Base-by-base conservation (phyloP, 92 coral and sea anemone species). In the Zoanthus sociatus region DNA sequence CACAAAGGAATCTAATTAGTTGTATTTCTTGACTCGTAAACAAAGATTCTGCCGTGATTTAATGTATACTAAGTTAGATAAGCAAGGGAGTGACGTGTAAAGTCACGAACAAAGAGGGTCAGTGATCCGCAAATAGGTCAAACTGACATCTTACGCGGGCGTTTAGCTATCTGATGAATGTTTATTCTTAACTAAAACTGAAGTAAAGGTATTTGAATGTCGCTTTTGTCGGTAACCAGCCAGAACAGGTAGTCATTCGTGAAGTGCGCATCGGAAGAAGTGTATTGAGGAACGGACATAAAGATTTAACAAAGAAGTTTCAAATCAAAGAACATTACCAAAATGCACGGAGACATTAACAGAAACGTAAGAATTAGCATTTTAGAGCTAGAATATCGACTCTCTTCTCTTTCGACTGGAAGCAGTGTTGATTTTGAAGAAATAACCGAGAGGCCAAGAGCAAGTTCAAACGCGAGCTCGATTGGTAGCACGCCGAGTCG, bases 81-180 rank as follows among this genome's bases (percentile, higher is more conserved):
- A 13, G 17, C 4, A 37, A 12, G 83, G 85, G 85, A 56, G 75
- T 81, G 85, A 81, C 85, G 15, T 10, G 21, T 20, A 45, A 16
- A 53, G 75, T 81, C 85, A 81, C 85, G 85, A 81, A 81, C 72
- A 68, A 14, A 26, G 18, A 33, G 3, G 7, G 5, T 17, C 20
- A 8, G 30, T 33, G 33, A 60, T 68, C 55, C 75, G 63, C 66
- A 20, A 81, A 81, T 81, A 60, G 75, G 74, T 46, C 9, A 81
- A 69, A 69, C 74, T 26, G 5, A 14, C 46, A 30, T 26, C 74
- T 30, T 48, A 46, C 37, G 85, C 85, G 85, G 85, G 85, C 73
- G 73, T 81, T 45, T 18, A 67, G 47, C 66, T 64, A 81, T 66
- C 73, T 67, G 85, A 81, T 53, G 85, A 81, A 81, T 67, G 85